These are phyloP conservation scores for Cassiopea andromeda DNA, from an alignment of 30 jellyfish, hydroid and myxozoan species.

Conservation along the genomic window DNA sequence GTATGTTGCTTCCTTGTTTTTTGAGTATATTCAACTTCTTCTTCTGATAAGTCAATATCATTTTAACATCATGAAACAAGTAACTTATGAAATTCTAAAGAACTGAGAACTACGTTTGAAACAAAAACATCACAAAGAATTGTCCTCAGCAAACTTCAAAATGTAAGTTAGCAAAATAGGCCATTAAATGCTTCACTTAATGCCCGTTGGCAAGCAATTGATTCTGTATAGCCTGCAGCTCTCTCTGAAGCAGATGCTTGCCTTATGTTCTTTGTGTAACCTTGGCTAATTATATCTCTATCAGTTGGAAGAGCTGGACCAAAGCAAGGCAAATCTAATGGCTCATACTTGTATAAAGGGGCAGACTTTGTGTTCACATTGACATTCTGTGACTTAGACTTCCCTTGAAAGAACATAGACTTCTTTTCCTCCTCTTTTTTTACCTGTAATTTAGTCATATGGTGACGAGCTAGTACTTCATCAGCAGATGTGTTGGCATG, in stretches of 20 bases:
- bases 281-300: slow-evolving; percentile 39
- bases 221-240: slow-evolving; percentile 98
- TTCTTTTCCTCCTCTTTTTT: slow-evolving; percentile 86
- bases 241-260: slow-evolving; percentile 82
- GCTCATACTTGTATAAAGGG: slow-evolving; percentile 76
- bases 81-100: no score
- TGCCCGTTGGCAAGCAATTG: slow-evolving; percentile 95
- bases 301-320: slow-evolving; percentile 89
- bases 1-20: no score
- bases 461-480: slow-evolving; percentile 95
- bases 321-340: slow-evolving; percentile 27
- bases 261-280: slow-evolving; percentile 83
- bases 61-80: no score
- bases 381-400: slow-evolving; percentile 63
- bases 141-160: not conserved
- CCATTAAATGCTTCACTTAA: slow-evolving; percentile 94
- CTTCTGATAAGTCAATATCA: no score
- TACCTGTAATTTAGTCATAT: slow-evolving; percentile 47
- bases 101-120: no score
- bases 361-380: slow-evolving; percentile 49
- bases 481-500: slow-evolving; percentile 98
- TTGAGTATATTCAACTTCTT: no score
- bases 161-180: slow-evolving; percentile 30
- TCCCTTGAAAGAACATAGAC: slow-evolving; percentile 88
- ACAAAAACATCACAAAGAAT: no score